Percentiles rank a stretch among this genome's conserved stretches.
Evolutionary conservation across 2,797 vertebrate genomes (phyloP).

Genomic region (Moxostoma hubbsi): DNA sequence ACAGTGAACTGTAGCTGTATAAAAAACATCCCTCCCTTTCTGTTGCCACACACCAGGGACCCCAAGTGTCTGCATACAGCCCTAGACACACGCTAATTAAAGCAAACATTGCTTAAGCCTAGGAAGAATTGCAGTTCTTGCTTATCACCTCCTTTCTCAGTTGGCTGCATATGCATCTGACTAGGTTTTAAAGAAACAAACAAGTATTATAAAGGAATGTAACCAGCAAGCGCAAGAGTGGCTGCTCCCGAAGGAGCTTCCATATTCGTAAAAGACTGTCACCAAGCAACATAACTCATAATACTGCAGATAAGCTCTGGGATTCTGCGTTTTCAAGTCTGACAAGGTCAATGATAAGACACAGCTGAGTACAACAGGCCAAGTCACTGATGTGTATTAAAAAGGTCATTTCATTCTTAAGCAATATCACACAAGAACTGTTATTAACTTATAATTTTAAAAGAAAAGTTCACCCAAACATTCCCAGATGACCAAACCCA

Average conservation of each 20-base stretch:
- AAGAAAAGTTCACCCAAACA: too few species aligned
- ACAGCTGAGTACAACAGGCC: not conserved
- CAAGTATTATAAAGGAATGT: slow-evolving; percentile 10
- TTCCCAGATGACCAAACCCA: too few species aligned
- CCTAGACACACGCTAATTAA: slow-evolving; percentile 43
- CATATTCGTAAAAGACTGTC: not conserved
- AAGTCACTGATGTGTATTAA: not conserved
- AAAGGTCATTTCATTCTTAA: not conserved
- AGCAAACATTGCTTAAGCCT: slow-evolving; percentile 28
- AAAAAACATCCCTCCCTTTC: slow-evolving; percentile 18
- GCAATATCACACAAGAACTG: too few species aligned
- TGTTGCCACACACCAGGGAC: slow-evolving; percentile 28
- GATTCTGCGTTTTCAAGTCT: slow-evolving; percentile 11
- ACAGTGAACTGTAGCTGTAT: slow-evolving; percentile 18
- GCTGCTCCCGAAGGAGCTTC: not conserved
- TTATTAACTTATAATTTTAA: too few species aligned
- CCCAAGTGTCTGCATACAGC: slow-evolving; percentile 3
- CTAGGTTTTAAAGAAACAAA: slow-evolving; percentile 34
- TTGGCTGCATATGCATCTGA: slow-evolving; percentile 15
- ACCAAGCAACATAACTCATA: not conserved
- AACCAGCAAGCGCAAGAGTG: slow-evolving; percentile 4
- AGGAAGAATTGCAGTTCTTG: slow-evolving; percentile 18
- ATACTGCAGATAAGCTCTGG: slow-evolving; percentile 17
- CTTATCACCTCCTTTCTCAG: slow-evolving; percentile 25
- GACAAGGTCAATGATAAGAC: slow-evolving; percentile 23